Evolutionary conservation across 2,797 vertebrate genomes (phyloP).

Genomic region (Arctocebus calabarensis): DNA sequence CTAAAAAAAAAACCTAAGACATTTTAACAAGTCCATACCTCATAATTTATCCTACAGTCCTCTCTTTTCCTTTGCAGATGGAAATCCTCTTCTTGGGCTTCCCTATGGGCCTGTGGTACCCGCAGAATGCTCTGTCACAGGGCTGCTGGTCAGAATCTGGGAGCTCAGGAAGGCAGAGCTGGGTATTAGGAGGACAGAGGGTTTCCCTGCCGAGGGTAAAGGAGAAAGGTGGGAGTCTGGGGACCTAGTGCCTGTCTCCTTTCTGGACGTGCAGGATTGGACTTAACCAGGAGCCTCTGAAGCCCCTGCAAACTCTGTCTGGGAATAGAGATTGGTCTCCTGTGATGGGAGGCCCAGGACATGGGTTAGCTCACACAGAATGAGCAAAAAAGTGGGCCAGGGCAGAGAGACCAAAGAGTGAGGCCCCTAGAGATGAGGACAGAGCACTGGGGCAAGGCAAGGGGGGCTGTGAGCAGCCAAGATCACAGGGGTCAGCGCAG

Average conservation of each 20-base stretch:
- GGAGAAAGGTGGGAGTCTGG: no score
- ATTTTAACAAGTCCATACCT: not conserved
- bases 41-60: not conserved
- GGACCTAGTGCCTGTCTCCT: not conserved
- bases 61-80: not conserved
- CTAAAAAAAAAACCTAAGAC: not conserved
- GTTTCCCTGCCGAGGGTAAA: not conserved
- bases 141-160: not conserved
- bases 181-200: not conserved
- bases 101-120: not conserved
- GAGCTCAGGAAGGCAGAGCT: not conserved
- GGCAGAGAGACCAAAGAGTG: not conserved
- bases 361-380: not conserved
- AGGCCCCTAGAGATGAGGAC: not conserved
- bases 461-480: not conserved
- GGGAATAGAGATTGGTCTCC: not conserved
- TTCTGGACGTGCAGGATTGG: accelerated
- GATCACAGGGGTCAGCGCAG: not conserved
- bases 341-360: not conserved
- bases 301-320: not conserved
- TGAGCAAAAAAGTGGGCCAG: not conserved
- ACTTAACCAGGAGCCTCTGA: not conserved
- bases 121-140: accelerated
- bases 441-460: not conserved
- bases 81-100: not conserved